These are phyloP conservation scores for Lophotriccus pileatus DNA, from an alignment of 2,797 vertebrate species.

Conservation along the genomic window DNA sequence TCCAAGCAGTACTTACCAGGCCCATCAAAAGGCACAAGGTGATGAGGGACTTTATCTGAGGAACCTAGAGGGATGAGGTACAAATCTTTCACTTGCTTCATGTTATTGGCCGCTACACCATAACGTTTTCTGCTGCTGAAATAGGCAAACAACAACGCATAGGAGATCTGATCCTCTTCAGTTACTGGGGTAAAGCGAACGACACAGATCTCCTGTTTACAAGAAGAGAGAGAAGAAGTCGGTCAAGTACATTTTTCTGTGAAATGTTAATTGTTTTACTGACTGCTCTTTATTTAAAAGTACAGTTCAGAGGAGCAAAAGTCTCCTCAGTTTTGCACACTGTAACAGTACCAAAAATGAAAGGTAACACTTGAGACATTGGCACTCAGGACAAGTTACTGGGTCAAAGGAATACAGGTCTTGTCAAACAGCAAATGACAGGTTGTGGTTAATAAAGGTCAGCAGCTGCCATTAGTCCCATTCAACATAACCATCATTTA, in stretches of 20 bases:
- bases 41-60: conserved; percentile 95
- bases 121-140: conserved; percentile 98
- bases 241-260: background rate
- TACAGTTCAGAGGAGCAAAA: background rate
- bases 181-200: conserved; percentile 95
- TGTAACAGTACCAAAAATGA: background rate
- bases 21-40: conserved; percentile 98
- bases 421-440: background rate
- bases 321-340: background rate
- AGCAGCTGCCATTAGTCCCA: background rate
- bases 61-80: conserved; percentile 96
- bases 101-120: conserved; percentile 96
- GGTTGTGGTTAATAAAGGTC: background rate
- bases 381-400: background rate
- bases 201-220: conserved; percentile 91
- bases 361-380: background rate
- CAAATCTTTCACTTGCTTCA: conserved; percentile 98
- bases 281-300: background rate
- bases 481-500: background rate
- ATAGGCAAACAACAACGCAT: conserved; percentile 93
- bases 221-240: background rate
- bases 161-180: conserved; percentile 98
- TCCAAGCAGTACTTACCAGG: conserved; percentile 84
- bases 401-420: background rate
- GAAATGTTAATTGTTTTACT: background rate